A percentile compares a stretch with the other conserved stretches of the same genome.
Evolutionary conservation across 2,888 invertebrate species (phyloP).

Genomic region (Alviniconcha strummeri): DNA sequence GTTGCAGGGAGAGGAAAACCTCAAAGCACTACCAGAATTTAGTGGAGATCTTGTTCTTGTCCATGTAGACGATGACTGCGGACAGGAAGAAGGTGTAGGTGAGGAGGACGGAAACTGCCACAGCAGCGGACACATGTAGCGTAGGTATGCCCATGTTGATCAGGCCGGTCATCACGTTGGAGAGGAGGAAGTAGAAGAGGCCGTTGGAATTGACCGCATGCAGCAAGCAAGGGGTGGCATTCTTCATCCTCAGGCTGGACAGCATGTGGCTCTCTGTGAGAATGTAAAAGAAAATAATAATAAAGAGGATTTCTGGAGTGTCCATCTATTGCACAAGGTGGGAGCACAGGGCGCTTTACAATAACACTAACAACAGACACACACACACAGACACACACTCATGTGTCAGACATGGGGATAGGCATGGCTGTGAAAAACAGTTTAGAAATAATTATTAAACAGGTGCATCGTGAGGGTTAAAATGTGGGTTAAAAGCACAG

Average conservation of each 20-base stretch:
- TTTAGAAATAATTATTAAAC: too few relatives aligned
- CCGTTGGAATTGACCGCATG: constrained; percentile 88
- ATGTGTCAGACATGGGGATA: neutral
- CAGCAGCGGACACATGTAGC: constrained; percentile 49
- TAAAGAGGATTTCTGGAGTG: too few relatives aligned
- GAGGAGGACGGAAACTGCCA: constrained; percentile 54
- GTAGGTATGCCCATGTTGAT: constrained; percentile 85
- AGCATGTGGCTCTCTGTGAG: neutral
- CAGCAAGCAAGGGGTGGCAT: constrained; percentile 74
- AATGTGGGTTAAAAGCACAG: too few relatives aligned
- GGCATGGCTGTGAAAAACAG: too few relatives aligned
- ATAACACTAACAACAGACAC: neutral
- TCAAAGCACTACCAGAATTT: constrained; percentile 52
- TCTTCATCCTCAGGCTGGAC: neutral
- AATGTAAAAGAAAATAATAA: too few relatives aligned
- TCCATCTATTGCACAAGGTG: too few relatives aligned
- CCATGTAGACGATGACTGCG: constrained; percentile 38
- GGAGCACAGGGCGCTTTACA: too few relatives aligned
- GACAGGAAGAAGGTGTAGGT: constrained; percentile 63
- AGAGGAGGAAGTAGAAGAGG: constrained; percentile 86
- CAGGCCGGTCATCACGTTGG: constrained; percentile 89
- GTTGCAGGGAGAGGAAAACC: too few relatives aligned
- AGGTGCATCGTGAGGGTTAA: too few relatives aligned
- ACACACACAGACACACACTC: neutral
- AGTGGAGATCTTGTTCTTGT: constrained; percentile 49